Evolutionary conservation across 2,797 vertebrate species (phyloP).

Genomic region (Gymnoscopelus braueri): DNA sequence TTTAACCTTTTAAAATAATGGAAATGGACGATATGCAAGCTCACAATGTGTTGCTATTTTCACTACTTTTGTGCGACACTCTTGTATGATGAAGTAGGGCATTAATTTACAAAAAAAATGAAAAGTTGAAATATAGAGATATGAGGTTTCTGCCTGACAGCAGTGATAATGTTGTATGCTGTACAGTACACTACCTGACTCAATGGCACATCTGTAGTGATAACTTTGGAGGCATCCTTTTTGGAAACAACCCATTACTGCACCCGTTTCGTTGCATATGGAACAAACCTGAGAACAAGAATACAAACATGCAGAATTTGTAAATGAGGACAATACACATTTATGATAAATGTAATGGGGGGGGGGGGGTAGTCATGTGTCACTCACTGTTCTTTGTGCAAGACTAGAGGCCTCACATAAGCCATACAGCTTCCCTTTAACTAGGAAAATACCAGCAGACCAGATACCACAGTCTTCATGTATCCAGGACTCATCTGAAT

Average conservation of each 20-base stretch:
- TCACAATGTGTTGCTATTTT: neutral
- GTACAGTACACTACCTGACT: conserved; percentile 66
- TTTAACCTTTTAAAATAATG: neutral
- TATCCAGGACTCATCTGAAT: conserved; percentile 75
- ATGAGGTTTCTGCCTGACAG: no score
- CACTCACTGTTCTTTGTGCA: conserved; percentile 74
- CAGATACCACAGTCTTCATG: conserved; percentile 85
- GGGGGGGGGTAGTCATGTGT: neutral
- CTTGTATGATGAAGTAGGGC: no score
- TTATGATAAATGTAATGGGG: neutral
- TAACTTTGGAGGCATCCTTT: conserved; percentile 79
- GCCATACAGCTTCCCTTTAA: conserved; percentile 81
- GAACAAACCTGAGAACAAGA: conserved; percentile 70
- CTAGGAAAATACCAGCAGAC: conserved; percentile 80
- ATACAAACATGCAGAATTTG: neutral
- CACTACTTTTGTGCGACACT: neutral
- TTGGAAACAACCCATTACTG: conserved; percentile 83
- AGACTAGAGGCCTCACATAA: conserved; percentile 77
- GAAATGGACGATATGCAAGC: no score
- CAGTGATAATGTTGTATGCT: neutral
- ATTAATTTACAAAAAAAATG: neutral
- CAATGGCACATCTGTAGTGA: conserved; percentile 80
- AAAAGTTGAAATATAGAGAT: neutral
- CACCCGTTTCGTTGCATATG: conserved; percentile 68
- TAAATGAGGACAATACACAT: neutral